These are phyloP conservation scores for Gortyna flavago DNA, from an alignment of 2,888 invertebrate genomes.

Conservation along the genomic window DNA sequence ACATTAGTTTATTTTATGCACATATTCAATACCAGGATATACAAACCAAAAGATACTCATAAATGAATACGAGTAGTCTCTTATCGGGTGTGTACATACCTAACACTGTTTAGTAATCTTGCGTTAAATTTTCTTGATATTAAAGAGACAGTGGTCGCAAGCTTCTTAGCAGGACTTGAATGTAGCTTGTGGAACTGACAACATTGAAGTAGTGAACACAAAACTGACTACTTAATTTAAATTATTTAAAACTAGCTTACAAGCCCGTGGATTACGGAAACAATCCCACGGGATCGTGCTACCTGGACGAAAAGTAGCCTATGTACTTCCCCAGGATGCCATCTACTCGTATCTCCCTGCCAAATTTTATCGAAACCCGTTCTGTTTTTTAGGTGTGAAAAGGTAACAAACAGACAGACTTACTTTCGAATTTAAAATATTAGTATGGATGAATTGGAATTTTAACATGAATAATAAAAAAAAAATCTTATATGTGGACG, in stretches of 20 bases:
- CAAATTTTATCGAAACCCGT: neutral
- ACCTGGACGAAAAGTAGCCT: neutral
- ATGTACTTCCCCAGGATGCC: neutral
- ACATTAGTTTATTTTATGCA: constrained; percentile 31
- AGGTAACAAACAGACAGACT: neutral
- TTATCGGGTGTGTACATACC: neutral
- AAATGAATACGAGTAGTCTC: neutral
- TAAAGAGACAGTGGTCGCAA: neutral
- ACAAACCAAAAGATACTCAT: neutral
- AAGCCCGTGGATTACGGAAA: neutral
- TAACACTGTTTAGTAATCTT: neutral
- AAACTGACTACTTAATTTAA: neutral
- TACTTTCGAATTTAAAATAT: too few species aligned
- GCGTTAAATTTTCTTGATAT: neutral
- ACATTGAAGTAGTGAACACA: neutral
- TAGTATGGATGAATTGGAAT: neutral
- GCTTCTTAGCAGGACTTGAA: neutral
- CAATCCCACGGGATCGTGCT: neutral
- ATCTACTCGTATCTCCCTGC: neutral
- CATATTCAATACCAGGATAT: constrained; percentile 3
- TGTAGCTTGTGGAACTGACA: neutral
- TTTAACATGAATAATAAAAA: neutral
- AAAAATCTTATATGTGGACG: neutral
- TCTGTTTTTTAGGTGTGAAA: neutral
- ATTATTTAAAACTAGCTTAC: neutral